Conservation (phyloP, 2,888 invertebrate species). For the Lepidocyrtoides sp. region DNA sequence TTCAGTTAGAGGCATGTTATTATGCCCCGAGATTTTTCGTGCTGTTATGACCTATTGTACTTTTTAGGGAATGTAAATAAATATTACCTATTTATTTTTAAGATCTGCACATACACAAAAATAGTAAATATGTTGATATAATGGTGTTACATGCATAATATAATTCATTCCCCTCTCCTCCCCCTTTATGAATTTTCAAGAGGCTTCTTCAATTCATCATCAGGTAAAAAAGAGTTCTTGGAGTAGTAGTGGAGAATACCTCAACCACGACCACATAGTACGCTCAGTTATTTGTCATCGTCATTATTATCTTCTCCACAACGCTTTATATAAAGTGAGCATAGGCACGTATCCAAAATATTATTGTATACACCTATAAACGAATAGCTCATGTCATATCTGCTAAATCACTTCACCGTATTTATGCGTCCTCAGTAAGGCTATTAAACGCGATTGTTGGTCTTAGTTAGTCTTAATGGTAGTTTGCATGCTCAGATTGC, state of each 20-base stretch:
- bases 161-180: not conserved
- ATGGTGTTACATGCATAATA: too few relatives aligned
- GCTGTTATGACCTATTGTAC: constrained; percentile 30
- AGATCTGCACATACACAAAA: constrained; percentile 19
- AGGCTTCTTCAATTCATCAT: constrained; percentile 27
- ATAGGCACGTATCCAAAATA: not conserved
- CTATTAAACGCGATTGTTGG: constrained; percentile 47
- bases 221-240: constrained; percentile 3
- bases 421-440: constrained; percentile 24
- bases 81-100: constrained; percentile 36
- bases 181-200: constrained; percentile 17
- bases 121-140: not conserved
- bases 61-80: constrained; percentile 52
- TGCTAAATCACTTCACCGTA: constrained; percentile 51
- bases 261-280: too few relatives aligned
- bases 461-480: constrained; percentile 15
- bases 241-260: not conserved
- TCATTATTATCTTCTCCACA: not conserved
- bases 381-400: too few relatives aligned
- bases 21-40: constrained; percentile 24
- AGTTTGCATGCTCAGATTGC: constrained; percentile 14
- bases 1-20: constrained; percentile 3
- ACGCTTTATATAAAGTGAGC: constrained; percentile 20
- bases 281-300: not conserved
- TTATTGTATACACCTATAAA: too few relatives aligned